Evolutionary conservation across 2,888 invertebrate species (phyloP).

Genomic region (Oscheius sp.): DNA sequence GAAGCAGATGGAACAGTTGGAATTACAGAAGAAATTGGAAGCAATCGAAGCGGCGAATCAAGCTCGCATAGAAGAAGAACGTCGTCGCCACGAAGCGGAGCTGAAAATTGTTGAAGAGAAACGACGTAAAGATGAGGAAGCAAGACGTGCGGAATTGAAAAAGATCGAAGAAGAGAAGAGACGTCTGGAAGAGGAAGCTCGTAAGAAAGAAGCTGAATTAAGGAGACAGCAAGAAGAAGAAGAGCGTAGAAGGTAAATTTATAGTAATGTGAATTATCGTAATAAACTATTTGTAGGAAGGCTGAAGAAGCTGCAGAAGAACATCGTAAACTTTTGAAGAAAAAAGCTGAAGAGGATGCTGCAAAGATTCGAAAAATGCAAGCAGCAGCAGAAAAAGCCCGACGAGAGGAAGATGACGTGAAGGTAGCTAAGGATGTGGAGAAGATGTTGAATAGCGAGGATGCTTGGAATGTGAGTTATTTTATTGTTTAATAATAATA

Average conservation of each 20-base stretch:
- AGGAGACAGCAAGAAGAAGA: constrained; percentile 9
- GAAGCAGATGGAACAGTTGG: constrained; percentile 44
- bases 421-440: constrained; percentile 23
- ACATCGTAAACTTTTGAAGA: constrained; percentile 5
- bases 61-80: constrained; percentile 38
- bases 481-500: background rate
- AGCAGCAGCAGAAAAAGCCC: constrained; percentile 24
- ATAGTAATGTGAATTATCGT: too few relatives aligned
- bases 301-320: constrained; percentile 39
- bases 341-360: constrained; percentile 35
- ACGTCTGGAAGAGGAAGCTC: constrained; percentile 10
- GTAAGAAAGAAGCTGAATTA: background rate
- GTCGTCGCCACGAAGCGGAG: constrained; percentile 38
- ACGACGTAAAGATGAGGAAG: constrained; percentile 12
- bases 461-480: constrained; percentile 4
- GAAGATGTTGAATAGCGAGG: constrained; percentile 19
- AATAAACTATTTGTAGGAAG: background rate
- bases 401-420: constrained; percentile 31
- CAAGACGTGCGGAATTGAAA: constrained; percentile 37
- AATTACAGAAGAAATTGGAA: constrained; percentile 45
- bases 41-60: constrained; percentile 42
- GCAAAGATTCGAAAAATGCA: constrained; percentile 1
- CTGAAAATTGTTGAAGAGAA: constrained; percentile 40
- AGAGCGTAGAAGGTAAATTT: constrained; percentile 14
- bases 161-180: constrained; percentile 33